Conservation (phyloP, 1,140 invertebrate species). For the Zeugodacus cucurbitae region DNA sequence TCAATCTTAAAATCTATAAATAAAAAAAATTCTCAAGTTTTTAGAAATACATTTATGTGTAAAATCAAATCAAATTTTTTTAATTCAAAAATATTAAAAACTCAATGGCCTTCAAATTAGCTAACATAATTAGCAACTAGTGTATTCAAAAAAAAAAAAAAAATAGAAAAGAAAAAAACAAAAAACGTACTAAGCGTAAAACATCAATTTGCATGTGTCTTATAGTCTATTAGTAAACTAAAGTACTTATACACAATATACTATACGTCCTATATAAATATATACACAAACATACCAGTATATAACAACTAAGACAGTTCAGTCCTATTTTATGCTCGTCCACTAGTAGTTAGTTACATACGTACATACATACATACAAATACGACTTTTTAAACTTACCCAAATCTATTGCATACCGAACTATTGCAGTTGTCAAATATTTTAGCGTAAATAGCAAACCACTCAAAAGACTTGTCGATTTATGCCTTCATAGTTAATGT, state of each 20-base stretch:
- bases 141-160: background rate
- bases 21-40: background rate
- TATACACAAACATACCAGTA: slow-evolving; percentile 6
- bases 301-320: background rate
- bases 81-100: background rate
- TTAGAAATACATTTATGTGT: background rate
- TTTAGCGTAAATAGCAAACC: background rate
- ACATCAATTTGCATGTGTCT: slow-evolving; percentile 33
- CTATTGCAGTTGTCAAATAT: background rate
- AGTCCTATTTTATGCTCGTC: slow-evolving; percentile 26
- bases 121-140: background rate
- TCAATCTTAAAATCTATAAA: background rate
- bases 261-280: slow-evolving; percentile 29
- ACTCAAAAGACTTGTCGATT: slow-evolving; percentile 19
- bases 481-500: slow-evolving; percentile 5
- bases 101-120: background rate
- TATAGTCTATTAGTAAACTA: slow-evolving; percentile 19
- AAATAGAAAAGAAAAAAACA: background rate
- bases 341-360: slow-evolving; percentile 9
- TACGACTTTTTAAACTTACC: slow-evolving; percentile 5
- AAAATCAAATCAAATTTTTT: background rate
- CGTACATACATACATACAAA: background rate
- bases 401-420: background rate
- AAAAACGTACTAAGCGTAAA: background rate
- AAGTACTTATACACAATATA: slow-evolving; percentile 37